These are phyloP conservation scores for Beroe ovata DNA, from an alignment of 37 sponge, comb jelly and placozoan genomes.

Conservation along the genomic window DNA sequence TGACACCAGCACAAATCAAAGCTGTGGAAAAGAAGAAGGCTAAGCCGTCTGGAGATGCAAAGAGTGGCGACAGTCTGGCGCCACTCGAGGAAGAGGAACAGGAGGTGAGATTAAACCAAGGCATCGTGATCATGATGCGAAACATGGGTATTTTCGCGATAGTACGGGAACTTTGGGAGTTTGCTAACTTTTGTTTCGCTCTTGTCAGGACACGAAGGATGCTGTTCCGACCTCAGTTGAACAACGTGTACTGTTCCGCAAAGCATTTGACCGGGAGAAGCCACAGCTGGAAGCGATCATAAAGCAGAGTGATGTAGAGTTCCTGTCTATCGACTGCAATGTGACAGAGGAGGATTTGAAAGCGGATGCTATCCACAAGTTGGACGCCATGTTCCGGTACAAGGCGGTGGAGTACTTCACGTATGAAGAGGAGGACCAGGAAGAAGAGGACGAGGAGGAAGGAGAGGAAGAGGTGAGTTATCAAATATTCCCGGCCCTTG, in stretches of 20 bases:
- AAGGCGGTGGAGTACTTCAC: slow-evolving; percentile 66
- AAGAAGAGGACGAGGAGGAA: slow-evolving; percentile 70
- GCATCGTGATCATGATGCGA: no score
- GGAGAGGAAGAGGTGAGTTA: slow-evolving; percentile 78
- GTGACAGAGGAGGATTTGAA: neutral
- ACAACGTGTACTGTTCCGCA: slow-evolving; percentile 21
- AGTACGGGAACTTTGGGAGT: no score
- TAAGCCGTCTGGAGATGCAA: slow-evolving; percentile 45
- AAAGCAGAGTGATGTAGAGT: slow-evolving; percentile 63
- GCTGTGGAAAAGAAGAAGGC: slow-evolving; percentile 66
- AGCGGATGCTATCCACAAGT: neutral
- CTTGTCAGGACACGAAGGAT: slow-evolving; percentile 24
- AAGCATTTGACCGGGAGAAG: slow-evolving; percentile 51
- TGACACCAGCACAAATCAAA: slow-evolving; percentile 49
- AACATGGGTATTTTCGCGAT: no score
- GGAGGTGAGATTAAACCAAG: slow-evolving; percentile 30
- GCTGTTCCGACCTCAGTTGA: slow-evolving; percentile 47
- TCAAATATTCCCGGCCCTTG: no score
- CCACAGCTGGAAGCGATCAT: slow-evolving; percentile 61
- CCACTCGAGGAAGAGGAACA: slow-evolving; percentile 49
- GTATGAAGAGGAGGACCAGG: slow-evolving; percentile 63
- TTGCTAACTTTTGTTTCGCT: no score
- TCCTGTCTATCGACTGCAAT: slow-evolving; percentile 28
- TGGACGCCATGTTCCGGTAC: slow-evolving; percentile 50
- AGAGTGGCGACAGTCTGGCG: slow-evolving; percentile 46